Base-by-base conservation (phyloP, 2,888 invertebrate species). In the Tenthredo notha region DNA sequence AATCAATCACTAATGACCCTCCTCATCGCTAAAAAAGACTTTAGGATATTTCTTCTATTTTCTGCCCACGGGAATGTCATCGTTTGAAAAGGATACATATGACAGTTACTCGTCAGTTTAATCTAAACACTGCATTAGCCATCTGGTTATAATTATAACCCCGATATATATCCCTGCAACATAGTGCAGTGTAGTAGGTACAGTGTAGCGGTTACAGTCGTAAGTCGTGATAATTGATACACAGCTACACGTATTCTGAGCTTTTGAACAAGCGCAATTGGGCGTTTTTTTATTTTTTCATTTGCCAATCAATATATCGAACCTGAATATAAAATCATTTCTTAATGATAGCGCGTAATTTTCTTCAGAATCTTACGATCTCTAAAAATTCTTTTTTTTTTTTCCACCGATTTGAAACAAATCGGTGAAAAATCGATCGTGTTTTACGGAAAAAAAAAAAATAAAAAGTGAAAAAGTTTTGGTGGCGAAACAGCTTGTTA, bases 71-170 rank as follows among this genome's bases (percentile, higher is more conserved):
- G 33, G 9, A 77, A 54, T 54, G 77, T 50, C 40, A 21, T n/a
- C 72, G n/a, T 70, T 43, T 21, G 72, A 74, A 74, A 74, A 74
- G 72, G 72, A 74, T 74, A 74, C 43, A 9, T 40, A 43, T 33
- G 54, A 77, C 77, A 47, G 77, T 77, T 29, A 54, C 54, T 50
- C 77, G 29, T 37, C 47, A 77, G 77, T 77, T 77, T 9, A 77
- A 77, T 54, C 15, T 40, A 77, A 50, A 77, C 50, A 21, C 40
- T 77, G 77, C 77, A 77, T 77, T 77, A 77, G 77, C 77, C 77
- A 77, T 77, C 54, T 77, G 77, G 77, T 77, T 77, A 77, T 54
- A 77, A 54, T 77, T 40, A 54, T 58, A 74, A 40, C 84, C 43
- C 21, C 15, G 65, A 47, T 40, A 58, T 40, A 58, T 65, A 54